Conservation (phyloP, 1,140 invertebrate genomes). For the Manduca sexta region DNA sequence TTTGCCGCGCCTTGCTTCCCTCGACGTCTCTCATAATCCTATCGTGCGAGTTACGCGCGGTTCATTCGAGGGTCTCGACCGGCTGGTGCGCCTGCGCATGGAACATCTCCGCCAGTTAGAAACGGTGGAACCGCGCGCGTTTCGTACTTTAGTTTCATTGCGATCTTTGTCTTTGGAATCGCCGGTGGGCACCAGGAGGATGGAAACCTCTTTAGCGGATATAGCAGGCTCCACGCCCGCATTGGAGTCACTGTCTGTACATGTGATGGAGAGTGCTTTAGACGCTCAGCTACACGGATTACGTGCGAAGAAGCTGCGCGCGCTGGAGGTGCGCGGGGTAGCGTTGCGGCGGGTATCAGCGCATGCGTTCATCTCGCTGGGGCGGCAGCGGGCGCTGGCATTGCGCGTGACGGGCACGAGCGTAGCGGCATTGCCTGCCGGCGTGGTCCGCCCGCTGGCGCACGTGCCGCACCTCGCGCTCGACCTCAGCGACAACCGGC, state of each 20-base stretch:
- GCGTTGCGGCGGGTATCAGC: slow-evolving; percentile 78
- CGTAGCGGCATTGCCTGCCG: slow-evolving; percentile 81
- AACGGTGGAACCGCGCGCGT: slow-evolving; percentile 76
- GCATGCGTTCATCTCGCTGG: slow-evolving; percentile 78
- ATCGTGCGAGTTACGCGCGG: slow-evolving; percentile 65
- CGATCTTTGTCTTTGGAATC: slow-evolving; percentile 78
- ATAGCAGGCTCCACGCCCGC: slow-evolving; percentile 71
- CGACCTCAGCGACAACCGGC: slow-evolving; percentile 83
- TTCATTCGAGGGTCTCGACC: slow-evolving; percentile 61
- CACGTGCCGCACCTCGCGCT: slow-evolving; percentile 83
- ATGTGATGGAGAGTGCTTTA: slow-evolving; percentile 78
- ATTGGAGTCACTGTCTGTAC: slow-evolving; percentile 76
- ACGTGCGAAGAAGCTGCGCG: slow-evolving; percentile 80
- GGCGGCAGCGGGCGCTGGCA: slow-evolving; percentile 76
- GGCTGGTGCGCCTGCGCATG: slow-evolving; percentile 62
- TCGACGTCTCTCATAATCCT: slow-evolving; percentile 77
- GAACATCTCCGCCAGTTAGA: slow-evolving; percentile 66
- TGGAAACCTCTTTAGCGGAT: slow-evolving; percentile 76
- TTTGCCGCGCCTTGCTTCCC: slow-evolving; percentile 69
- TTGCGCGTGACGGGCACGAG: slow-evolving; percentile 82
- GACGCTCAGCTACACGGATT: slow-evolving; percentile 77
- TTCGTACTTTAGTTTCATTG: slow-evolving; percentile 77
- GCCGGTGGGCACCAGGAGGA: slow-evolving; percentile 74
- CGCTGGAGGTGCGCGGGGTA: slow-evolving; percentile 82
- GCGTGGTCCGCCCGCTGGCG: slow-evolving; percentile 80